A percentile compares a stretch with the other conserved stretches of the same genome.
phyloP scores from a whole-genome alignment of 2,797 vertebrate genomes.

The Leptoclinus maculatus region DNA sequence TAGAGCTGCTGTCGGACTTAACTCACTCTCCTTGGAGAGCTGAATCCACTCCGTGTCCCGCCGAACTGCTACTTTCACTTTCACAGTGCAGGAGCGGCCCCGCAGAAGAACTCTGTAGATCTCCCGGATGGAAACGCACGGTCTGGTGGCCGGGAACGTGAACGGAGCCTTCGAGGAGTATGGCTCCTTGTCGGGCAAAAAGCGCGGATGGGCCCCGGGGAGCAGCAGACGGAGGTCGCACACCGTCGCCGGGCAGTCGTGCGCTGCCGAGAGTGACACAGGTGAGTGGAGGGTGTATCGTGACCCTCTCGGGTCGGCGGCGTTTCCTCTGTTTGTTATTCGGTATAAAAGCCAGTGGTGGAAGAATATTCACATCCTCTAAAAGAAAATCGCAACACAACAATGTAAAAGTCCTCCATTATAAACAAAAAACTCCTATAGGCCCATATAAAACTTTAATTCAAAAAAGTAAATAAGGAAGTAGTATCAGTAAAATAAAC shows the following conservation, averaged over 20 bases:
- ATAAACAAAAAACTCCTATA: not conserved
- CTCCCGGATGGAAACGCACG: slow-evolving; percentile 78
- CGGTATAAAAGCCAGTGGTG: too few species aligned
- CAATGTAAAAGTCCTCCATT: not conserved
- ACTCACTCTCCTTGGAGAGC: not conserved
- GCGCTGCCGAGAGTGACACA: slow-evolving; percentile 17
- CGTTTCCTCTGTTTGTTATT: not conserved
- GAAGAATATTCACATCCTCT: not conserved
- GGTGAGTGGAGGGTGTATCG: slow-evolving; percentile 60
- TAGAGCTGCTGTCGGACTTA: not conserved
- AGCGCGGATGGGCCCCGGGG: not conserved
- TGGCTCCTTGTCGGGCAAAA: slow-evolving; percentile 38
- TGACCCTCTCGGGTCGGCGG: not conserved
- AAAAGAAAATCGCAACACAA: not conserved
- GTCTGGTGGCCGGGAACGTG: slow-evolving; percentile 63
- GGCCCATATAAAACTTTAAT: not conserved
- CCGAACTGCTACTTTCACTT: not conserved
- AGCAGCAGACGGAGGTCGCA: slow-evolving; percentile 43
- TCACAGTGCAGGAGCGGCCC: not conserved
- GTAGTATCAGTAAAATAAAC: not conserved
- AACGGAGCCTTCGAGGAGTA: slow-evolving; percentile 34
- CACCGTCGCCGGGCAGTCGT: slow-evolving; percentile 20
- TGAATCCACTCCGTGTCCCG: not conserved
- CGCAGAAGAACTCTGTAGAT: not conserved
- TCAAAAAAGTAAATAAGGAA: not conserved